Percentiles rank a stretch among this genome's conserved stretches.
Conservation (phyloP, 2,888 invertebrate genomes). For the Metalampra italica region DNA sequence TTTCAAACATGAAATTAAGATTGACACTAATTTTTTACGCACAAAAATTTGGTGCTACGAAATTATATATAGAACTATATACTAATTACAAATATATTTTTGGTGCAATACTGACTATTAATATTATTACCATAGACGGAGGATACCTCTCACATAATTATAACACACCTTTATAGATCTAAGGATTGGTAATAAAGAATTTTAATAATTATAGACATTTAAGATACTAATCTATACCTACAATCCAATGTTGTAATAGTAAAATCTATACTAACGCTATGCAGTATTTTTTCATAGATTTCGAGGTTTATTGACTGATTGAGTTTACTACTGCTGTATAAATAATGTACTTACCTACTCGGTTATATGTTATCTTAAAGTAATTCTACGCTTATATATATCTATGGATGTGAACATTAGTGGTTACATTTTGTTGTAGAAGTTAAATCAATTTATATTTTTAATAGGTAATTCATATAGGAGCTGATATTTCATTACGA, state of each 20-base stretch:
- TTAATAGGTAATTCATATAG: no score
- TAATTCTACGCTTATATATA: not conserved
- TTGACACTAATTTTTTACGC: slow-evolving; percentile 17
- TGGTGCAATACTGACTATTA: slow-evolving; percentile 32
- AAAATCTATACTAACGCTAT: not conserved
- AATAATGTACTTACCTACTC: not conserved
- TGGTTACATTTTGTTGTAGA: not conserved
- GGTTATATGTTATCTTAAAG: not conserved
- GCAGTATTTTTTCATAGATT: not conserved
- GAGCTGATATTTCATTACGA: no score
- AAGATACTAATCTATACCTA: not conserved
- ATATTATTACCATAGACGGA: slow-evolving; percentile 22
- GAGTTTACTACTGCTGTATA: not conserved
- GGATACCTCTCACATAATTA: slow-evolving; percentile 2
- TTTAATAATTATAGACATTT: not conserved
- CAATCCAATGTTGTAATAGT: not conserved
- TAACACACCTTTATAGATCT: not conserved
- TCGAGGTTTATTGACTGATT: not conserved
- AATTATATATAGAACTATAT: slow-evolving; percentile 15
- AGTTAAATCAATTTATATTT: no score
- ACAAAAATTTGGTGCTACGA: slow-evolving; percentile 26
- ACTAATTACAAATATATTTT: slow-evolving; percentile 14
- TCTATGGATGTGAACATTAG: slow-evolving; percentile 3
- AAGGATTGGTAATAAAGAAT: not conserved
- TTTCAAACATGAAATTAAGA: slow-evolving; percentile 8